phyloP scores from a whole-genome alignment of 2,113 vertebrate genomes.

The Callocephalon fimbriatum region DNA sequence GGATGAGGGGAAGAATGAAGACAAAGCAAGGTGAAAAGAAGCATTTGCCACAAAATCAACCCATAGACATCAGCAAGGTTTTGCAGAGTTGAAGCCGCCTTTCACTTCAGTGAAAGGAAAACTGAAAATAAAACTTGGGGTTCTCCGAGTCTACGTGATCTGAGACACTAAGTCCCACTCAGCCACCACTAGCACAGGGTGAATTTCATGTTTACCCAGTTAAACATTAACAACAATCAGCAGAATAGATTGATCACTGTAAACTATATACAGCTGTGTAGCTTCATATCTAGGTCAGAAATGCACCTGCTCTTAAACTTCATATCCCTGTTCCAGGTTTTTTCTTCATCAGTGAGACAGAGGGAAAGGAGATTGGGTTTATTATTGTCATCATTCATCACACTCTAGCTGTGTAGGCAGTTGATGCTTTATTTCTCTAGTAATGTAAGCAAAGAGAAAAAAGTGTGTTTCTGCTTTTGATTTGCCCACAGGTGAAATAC shows the following conservation, averaged over 20 bases:
- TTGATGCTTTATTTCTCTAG: slow-evolving; percentile 3
- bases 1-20: background rate
- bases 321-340: background rate
- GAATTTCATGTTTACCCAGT: background rate
- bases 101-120: background rate
- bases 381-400: background rate
- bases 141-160: background rate
- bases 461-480: slow-evolving; percentile 12
- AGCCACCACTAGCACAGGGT: background rate
- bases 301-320: background rate
- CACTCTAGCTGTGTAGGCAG: background rate
- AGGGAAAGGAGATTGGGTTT: background rate
- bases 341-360: background rate
- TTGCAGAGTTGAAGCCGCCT: background rate
- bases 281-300: background rate
- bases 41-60: background rate
- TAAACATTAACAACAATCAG: background rate
- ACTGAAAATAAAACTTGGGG: background rate
- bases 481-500: slow-evolving; percentile 26
- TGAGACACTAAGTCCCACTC: background rate
- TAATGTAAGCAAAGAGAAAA: background rate
- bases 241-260: background rate
- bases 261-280: background rate
- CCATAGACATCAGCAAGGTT: background rate
- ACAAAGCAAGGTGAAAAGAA: background rate